A percentile compares a stretch with the other conserved stretches of the same genome.
Evolutionary conservation across 1,140 invertebrate genomes (phyloP).

Genomic region (Drosophila grimshawi): DNA sequence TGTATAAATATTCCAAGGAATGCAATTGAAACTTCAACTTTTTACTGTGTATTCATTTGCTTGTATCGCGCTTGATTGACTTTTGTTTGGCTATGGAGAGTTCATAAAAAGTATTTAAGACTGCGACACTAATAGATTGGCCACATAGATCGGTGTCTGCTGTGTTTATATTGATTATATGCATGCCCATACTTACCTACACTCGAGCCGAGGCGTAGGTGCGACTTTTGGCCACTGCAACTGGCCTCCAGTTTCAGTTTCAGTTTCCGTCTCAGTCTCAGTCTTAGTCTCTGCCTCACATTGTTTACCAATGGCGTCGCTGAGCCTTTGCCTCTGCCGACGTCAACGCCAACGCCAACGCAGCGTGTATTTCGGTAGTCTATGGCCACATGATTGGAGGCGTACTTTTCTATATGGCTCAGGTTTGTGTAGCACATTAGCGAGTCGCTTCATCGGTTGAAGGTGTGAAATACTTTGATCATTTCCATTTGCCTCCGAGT

Average conservation of each 20-base stretch:
- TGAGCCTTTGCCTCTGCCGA: neutral
- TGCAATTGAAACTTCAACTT: neutral
- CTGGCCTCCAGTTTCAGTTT: neutral
- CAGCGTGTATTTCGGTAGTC: conserved; percentile 47
- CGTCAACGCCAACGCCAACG: conserved; percentile 19
- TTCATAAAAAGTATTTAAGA: conserved; percentile 77
- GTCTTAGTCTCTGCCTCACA: neutral
- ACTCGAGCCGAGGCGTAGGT: conserved; percentile 41
- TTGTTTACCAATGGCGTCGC: no score
- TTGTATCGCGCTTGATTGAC: conserved; percentile 38
- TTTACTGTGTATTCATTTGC: conserved; percentile 15
- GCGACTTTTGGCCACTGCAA: conserved; percentile 40
- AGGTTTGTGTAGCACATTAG: conserved; percentile 51
- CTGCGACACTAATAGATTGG: conserved; percentile 51
- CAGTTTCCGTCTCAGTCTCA: conserved; percentile 29
- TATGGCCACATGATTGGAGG: conserved; percentile 44
- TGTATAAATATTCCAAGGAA: neutral
- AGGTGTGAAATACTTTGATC: conserved; percentile 76
- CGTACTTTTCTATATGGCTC: conserved; percentile 37
- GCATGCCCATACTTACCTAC: conserved; percentile 18
- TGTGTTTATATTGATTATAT: conserved; percentile 67
- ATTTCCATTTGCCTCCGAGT: conserved; percentile 26
- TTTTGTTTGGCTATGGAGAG: conserved; percentile 60
- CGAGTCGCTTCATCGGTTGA: conserved; percentile 42
- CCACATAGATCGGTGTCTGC: conserved; percentile 40